Evolutionary conservation across 1,140 invertebrate species (phyloP), one percentile per base, ranked within the genome.

Genomic region (Bombus pyrosoma): DNA sequence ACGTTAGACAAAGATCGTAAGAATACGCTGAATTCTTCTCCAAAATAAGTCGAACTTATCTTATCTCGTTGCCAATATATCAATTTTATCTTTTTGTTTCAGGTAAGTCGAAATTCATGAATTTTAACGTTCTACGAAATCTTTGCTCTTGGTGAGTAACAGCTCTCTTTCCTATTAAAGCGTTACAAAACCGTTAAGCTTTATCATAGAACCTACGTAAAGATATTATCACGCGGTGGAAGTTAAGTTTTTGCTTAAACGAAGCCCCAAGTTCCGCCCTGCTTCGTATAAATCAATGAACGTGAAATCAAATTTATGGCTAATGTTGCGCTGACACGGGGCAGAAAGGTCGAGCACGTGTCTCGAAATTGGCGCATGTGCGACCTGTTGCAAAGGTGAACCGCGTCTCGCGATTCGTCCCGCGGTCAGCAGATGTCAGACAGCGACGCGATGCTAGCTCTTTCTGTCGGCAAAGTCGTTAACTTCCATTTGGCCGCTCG

Each of bases 381-480:
- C 76, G 83, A 91, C 91, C 90, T 92, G 91, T 92, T 92, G 91
- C 88, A n/a, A 62, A 18, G 3, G 18, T 1, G 39, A 41, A n/a
- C 22, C 8, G 47, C 68, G 37, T 22, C 34, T 12, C 41, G 73
- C 47, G 53, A 80, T 83, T 80, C 73, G n/a, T 53, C 57, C 85
- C 86, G 9, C 74, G 76, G 81, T 72, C 85, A 78, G 72, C 34
- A 94, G 93, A 93, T 93, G 93, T 91, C 93, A 89, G 80, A n/a
- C 43, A 32, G 18, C 77, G 77, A 72, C 77, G 85, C 83, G 86
- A 76, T 39, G 39, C 62, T 32, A 71, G 79, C 90, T 83, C 89
- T 43, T 79, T 85, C 90, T 88, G 80, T 90, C 84, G 90, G 89
- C 53, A 68, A 87, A 66, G 59, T 85, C 73, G 85, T 89, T 81